Evolutionary conservation across 1,140 invertebrate species (phyloP), one percentile per base, ranked within the genome.

Genomic region (Scylla paramamosain): DNA sequence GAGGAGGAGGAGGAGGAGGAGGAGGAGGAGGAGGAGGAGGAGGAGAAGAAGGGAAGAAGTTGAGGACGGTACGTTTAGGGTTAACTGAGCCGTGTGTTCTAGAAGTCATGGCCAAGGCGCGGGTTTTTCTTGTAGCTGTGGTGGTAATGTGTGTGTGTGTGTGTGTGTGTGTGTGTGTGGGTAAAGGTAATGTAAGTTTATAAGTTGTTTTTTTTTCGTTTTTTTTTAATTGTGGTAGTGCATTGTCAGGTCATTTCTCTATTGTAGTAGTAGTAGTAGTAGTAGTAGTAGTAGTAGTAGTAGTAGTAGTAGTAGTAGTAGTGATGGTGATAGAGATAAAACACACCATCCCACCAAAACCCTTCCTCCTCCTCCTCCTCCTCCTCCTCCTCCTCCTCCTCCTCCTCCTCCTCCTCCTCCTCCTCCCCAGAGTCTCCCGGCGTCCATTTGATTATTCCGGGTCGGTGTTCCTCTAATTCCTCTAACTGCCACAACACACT

Each of bases 1-100:
- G 86, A 88, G 67, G 67, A n/a, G 86, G 86, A 88, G 86, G 86
- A 88, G 86, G 86, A 32, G 28, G 86, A 25, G 86, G 86, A 39
- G 39, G 31, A 32, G 83, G 7, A 45, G 31, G 32, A 45, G 86
- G 86, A 46, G 86, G 86, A 88, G 83, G 28, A 45, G 31, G 32
- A 32, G 28, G 86, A 25, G 86, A 31, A 89, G 86, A 31, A 87
- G 32, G 86, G 31, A 32, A 87, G 16, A 31, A 10, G 86, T n/a
- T 20, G 45, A 25, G 16, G n/a, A 91, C 32, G 86, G 86, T 39
- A 0, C 32, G 32, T 39, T 39, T 16, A 32, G 31, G 3, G 86
- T 45, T n/a, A 20, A 32, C 4, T 39, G 86, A 28, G 31, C 12
- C 32, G 45, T 29, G 20, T 39, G 86, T 10, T 45, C 10, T 20